Base-by-base conservation (phyloP, 2,888 invertebrate species). In the Trichogramma dendrolimi region DNA sequence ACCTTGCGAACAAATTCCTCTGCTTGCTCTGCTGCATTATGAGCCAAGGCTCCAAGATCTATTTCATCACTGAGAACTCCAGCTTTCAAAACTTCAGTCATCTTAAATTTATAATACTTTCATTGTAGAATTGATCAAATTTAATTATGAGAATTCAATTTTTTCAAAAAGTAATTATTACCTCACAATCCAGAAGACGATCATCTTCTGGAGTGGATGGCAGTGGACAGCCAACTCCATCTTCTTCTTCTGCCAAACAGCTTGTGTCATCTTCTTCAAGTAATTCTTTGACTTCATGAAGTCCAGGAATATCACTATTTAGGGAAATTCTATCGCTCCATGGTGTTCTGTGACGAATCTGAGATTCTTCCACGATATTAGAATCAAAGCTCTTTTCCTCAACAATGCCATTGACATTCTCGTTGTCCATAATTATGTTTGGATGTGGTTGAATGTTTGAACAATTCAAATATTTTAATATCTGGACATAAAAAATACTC, bases 1-100 rank as follows among this genome's bases (percentile, higher is more conserved):
- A 86, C 86, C 81, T 92, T 92, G 68, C 94, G 87, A 2, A 96
- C 95, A 76, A 96, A 94, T 76, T 94, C 94, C 79, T 96, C 96
- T 0, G 96, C 96, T 76, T 94, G 94, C 72, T 94, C 93, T 4
- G 94, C 94, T 4, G 94, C 94, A 74, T 90, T 91, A 75, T 92
- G 91, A 6, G 92, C 92, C 69, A 93, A 80, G 6, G 91, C 90
- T 10, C 91, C 89, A 62, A 92, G 84, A 79, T 92, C 91, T 62
- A 92, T 87, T 80, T 92, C 92, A 75, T 91, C 91, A 5, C 91
- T 91, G 62, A 92, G 82, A 62, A 92, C 91, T 49, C 91, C 91
- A 63, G 91, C 91, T 79, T 92, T 92, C 66, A 92, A 80, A 42
- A 92, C 92, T 78, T 92, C 92, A 43, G 90, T 90, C 88, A 92